Conservation (phyloP, 1,140 invertebrate genomes). For the Manduca sexta region DNA sequence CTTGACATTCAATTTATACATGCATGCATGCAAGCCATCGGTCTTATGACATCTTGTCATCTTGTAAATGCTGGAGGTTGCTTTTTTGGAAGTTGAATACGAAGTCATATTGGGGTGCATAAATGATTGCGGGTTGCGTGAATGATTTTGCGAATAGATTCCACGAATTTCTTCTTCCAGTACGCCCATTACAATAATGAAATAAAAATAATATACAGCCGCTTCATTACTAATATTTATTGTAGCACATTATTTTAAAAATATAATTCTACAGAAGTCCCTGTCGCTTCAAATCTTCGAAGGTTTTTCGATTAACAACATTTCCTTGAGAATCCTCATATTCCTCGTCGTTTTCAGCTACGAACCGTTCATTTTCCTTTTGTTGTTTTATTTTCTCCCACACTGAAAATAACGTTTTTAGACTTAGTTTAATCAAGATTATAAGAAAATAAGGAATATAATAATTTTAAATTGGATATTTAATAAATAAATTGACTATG, state of each 20-base stretch:
- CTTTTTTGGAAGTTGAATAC: too few relatives aligned
- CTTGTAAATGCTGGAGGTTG: too few relatives aligned
- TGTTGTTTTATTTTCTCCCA: conserved; percentile 98
- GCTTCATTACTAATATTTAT: too few relatives aligned
- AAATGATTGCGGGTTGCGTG: too few relatives aligned
- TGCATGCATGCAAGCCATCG: too few relatives aligned
- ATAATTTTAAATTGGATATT: neutral
- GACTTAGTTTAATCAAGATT: neutral
- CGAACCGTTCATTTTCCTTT: conserved; percentile 96
- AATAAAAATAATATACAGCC: too few relatives aligned
- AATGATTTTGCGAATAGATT: too few relatives aligned
- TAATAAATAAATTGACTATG: neutral
- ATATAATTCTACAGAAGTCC: conserved; percentile 84
- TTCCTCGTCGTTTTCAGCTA: conserved; percentile 97
- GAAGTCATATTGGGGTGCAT: too few relatives aligned
- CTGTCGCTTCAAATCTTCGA: conserved; percentile 98
- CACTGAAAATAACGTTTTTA: conserved; percentile 73
- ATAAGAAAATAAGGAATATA: neutral
- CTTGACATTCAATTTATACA: too few relatives aligned
- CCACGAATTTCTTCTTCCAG: too few relatives aligned
- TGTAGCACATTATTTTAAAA: neutral
- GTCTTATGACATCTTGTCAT: too few relatives aligned
- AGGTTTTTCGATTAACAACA: conserved; percentile 98
- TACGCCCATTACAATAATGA: too few relatives aligned
- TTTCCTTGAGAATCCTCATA: conserved; percentile 99